Base-by-base conservation (phyloP, 2,888 invertebrate genomes). In the Andrena bicolor region DNA sequence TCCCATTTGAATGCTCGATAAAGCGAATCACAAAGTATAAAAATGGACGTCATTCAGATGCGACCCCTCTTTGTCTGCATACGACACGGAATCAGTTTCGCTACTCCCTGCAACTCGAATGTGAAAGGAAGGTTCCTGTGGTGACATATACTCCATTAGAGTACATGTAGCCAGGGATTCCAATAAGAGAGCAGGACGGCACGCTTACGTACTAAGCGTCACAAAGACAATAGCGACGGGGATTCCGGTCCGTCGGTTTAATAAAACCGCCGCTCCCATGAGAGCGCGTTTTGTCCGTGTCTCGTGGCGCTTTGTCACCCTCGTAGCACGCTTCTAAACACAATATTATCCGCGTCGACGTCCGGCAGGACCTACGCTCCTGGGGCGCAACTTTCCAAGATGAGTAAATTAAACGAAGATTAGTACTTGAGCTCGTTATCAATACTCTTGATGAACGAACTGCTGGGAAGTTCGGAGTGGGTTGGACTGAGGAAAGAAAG, bases 211-310 rank as follows among this genome's bases (percentile, higher is more conserved):
- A 26, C 58, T 58, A 58, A 58, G 28, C 58, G 58, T 58, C 16
- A 58, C 58, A 28, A 58, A 58, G 58, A 58, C 58, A 58, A 58
- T 58, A 58, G 58, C 13, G 3, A 26, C 58, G 58, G 58, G 28
- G 58, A 28, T 58, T 13, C 58, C 7, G 28, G 4, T 28, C 56
- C 16, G 58, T 58, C 58, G 16, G 58, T 58, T 58, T 58, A 58
- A 58, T 26, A 58, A 26, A 10, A 58, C 5, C 28, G 26, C 6
- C 16, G 58, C 10, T 28, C 53, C 23, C 20, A 56, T 13, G 23
- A 56, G 53, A 26, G 23, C 53, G 20, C 26, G 53, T 20, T 23
- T 53, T 20, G 53, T 56, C 10, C 53, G 23, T 56, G 26, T 41
- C 26, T 56, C 53, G 23, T 13, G 26, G 20, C 23, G 53, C 53